These are phyloP conservation scores for Drosophila obscura DNA, from an alignment of 1,140 invertebrate genomes.

Conservation along the genomic window DNA sequence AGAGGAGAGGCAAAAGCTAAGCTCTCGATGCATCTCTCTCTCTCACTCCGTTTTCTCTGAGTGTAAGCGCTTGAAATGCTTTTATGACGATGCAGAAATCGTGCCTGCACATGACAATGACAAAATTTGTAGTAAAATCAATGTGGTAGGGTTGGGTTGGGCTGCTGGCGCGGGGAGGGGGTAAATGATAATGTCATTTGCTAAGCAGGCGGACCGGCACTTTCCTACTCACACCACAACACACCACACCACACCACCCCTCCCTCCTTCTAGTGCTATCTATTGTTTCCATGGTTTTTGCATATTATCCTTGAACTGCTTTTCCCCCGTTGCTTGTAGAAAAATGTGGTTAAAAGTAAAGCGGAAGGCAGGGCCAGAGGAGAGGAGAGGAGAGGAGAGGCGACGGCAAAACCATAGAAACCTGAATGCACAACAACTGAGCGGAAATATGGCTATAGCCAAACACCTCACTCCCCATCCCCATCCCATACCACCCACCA, in stretches of 20 bases:
- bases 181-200: slow-evolving; percentile 74
- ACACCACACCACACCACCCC: background rate
- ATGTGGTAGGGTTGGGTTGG: slow-evolving; percentile 25
- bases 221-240: background rate
- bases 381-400: slow-evolving; percentile 2
- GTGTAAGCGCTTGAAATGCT: slow-evolving; percentile 53
- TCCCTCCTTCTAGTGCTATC: slow-evolving; percentile 39
- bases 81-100: slow-evolving; percentile 76
- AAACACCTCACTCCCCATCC: slow-evolving; percentile 6
- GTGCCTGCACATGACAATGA: slow-evolving; percentile 55
- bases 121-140: slow-evolving; percentile 49
- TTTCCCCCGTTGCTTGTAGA: slow-evolving; percentile 48
- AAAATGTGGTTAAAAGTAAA: slow-evolving; percentile 30
- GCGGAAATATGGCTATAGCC: slow-evolving; percentile 57
- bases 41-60: slow-evolving; percentile 6
- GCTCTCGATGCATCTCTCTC: too few relatives aligned
- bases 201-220: slow-evolving; percentile 46
- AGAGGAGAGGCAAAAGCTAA: too few relatives aligned
- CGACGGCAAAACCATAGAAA: slow-evolving; percentile 67
- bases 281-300: slow-evolving; percentile 59
- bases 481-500: background rate
- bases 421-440: slow-evolving; percentile 67
- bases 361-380: slow-evolving; percentile 20
- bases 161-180: too few relatives aligned
- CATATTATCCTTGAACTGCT: slow-evolving; percentile 76